phyloP scores from a whole-genome alignment of 2,797 vertebrate species.

The Malacoraja senta region DNA sequence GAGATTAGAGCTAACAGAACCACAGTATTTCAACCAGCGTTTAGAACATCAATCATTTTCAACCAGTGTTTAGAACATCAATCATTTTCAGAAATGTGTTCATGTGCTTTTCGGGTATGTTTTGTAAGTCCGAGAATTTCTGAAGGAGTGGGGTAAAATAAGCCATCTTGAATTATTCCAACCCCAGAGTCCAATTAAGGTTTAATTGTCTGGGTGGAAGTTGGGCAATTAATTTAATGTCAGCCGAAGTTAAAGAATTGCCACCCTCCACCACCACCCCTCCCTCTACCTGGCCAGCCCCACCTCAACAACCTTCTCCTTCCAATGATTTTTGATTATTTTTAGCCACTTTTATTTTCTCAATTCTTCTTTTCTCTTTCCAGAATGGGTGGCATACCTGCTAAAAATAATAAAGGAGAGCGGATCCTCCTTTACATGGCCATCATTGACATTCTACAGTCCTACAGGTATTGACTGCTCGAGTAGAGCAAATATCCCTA shows the following conservation, averaged over 20 bases:
- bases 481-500: neutral
- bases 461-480: constrained; percentile 74
- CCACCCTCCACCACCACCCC: too few species aligned
- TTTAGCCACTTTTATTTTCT: neutral
- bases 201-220: too few species aligned
- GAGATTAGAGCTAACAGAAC: neutral
- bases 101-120: neutral
- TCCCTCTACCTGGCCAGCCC: too few species aligned
- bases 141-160: neutral
- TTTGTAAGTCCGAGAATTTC: neutral
- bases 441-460: constrained; percentile 95
- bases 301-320: neutral
- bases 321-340: neutral
- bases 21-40: neutral
- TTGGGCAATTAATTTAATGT: neutral
- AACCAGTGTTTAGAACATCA: neutral
- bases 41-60: neutral
- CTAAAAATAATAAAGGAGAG: constrained; percentile 86
- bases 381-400: constrained; percentile 97
- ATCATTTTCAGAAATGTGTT: neutral
- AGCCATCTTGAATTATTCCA: neutral
- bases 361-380: constrained; percentile 41
- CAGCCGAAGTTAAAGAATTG: neutral
- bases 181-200: neutral
- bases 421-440: constrained; percentile 91